Evolutionary conservation across 2,113 vertebrate genomes (phyloP), one percentile per base, ranked within the genome.

Genomic region (Nibea albiflora): DNA sequence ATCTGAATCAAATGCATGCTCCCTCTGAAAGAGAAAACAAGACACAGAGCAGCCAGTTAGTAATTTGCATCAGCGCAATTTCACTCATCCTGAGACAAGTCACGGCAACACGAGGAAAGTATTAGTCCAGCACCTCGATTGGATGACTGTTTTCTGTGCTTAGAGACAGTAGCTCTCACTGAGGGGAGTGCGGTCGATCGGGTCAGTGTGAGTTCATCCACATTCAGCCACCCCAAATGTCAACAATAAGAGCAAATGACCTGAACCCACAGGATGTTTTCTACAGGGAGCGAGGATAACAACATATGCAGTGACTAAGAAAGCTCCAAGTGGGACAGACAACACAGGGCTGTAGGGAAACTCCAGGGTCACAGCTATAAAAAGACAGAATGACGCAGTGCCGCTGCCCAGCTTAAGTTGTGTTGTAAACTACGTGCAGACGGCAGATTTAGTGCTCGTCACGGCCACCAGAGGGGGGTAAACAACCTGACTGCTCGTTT

Each of bases 231-330:
- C 85, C 82, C 84, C 90, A 86, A 94, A 95, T 86, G 92, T 94
- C 93, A 94, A 94, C 93, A 94, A 94, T 90, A 85, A 87, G 89
- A 90, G 91, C 85, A 92, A 91, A 89, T 93, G 94, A 93, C 86
- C 92, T 90, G 90, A 94, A 95, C 89, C 95, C 94, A 95, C 94
- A 95, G 95, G 95, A 95, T 95, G 94, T 95, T 95, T 95, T 96
- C 88, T 93, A 88, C 89, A 89, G 85, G 83, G 90, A 90, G 87
- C 87, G 83, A 84, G 91, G 93, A 95, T 89, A 95, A 95, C 94
- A 95, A 94, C 93, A 91, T 90, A 89, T 86, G 89, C 92, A 87
- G 81, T 95, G 95, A 95, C 93, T 95, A 95, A 95, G 92, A 93
- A 90, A 86, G 85, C 92, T 92, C 87, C 79, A 78, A 93, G 89